phyloP scores from a whole-genome alignment of 2,113 vertebrate genomes.

The Willisornis vidua region DNA sequence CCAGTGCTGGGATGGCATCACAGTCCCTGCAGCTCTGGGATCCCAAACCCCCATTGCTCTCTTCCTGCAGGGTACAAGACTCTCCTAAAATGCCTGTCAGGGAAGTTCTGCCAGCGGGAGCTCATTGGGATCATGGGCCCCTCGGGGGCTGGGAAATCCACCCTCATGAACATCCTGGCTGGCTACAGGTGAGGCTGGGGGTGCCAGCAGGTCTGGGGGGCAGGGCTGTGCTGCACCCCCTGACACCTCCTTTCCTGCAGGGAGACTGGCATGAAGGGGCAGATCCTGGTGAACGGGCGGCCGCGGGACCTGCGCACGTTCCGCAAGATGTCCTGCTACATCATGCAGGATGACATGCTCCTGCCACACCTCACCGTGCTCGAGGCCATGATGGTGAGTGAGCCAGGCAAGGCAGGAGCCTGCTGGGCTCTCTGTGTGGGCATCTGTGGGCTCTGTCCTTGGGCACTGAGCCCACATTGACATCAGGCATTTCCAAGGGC shows the following conservation, averaged over 20 bases:
- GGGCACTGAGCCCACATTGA: background rate
- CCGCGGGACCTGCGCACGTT: conserved; percentile 92
- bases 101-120: conserved; percentile 92
- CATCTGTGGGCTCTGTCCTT: background rate
- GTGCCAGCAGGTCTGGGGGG: fast-evolving
- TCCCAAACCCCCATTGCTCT: background rate
- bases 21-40: background rate
- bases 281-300: conserved; percentile 91
- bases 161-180: conserved; percentile 97
- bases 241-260: conserved; percentile 43
- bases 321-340: conserved; percentile 99
- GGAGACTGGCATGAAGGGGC: conserved; percentile 96
- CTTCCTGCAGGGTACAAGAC: conserved; percentile 90
- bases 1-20: fast-evolving
- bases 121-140: conserved; percentile 99
- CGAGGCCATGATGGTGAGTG: conserved; percentile 99
- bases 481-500: background rate
- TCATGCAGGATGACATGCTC: conserved; percentile 99
- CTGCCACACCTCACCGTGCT: conserved; percentile 90
- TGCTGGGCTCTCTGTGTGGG: background rate
- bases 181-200: conserved; percentile 88
- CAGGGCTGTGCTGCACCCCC: background rate
- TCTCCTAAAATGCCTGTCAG: conserved; percentile 95
- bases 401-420: background rate
- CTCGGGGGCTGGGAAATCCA: conserved; percentile 95